Base-by-base conservation (phyloP, 2,888 invertebrate species). In the Dendrolimus houi region DNA sequence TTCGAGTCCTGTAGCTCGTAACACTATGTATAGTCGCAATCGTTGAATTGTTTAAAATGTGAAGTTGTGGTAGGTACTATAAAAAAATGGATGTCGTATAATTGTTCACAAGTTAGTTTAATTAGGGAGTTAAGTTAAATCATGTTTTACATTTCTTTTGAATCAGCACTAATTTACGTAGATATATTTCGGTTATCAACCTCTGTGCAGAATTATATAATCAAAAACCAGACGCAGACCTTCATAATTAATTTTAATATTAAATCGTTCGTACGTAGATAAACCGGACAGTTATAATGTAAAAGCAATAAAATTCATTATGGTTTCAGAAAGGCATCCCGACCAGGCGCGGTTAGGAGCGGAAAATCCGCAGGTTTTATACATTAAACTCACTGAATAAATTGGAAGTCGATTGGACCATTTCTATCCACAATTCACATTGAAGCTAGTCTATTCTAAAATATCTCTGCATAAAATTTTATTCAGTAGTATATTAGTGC, bases 261-360 rank as follows among this genome's bases (percentile, higher is more conserved):
- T 74, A 74, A 76, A 81, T 75, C 68, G 68, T 60, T 69, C 65
- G 72, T 63, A 62, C 61, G 70, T 74, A 75, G 72, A 70, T 74
- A 67, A 75, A 68, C 70, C 60, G 60, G 61, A 64, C 60, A 62
- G 64, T 69, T 72, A 68, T 75, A 76, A 76, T 73, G 72, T 72
- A 70, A 73, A 72, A 76, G 79, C 69, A 78, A 82, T 83, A 78
- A 83, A 82, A 83, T 84, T 83, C 68, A 83, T 84, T 83, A 82
- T 70, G 72, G 74, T 68, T 70, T 72, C 65, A 68, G 72, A 69
- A 75, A 75, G 77, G 77, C 77, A 76, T 74, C 72, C 67, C 69
- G 65, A 66, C 65, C 62, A 70, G 67, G 68, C 70, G 77, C 73
- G 77, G 77, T 75, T 71, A 66, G 71, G 61, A 69, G 62, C 74